A percentile compares a stretch with the other conserved stretches of the same genome.
These are phyloP conservation scores for Limulus polyphemus DNA, from an alignment of 2,888 invertebrate species.

Conservation along the genomic window DNA sequence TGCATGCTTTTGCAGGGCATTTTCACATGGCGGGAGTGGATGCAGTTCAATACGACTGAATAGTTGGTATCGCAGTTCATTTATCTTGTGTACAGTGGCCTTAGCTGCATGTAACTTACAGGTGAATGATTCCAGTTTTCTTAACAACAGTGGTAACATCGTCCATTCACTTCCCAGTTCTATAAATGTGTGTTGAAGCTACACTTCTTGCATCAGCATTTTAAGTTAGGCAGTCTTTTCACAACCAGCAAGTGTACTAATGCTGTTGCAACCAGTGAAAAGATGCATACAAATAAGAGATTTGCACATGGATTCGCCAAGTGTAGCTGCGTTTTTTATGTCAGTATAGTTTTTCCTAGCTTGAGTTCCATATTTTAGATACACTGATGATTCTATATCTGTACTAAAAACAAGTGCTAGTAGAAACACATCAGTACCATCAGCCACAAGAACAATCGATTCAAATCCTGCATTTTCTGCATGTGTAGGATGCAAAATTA, in stretches of 20 bases:
- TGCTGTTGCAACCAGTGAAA: neutral
- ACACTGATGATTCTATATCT: too few relatives aligned
- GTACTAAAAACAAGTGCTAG: too few relatives aligned
- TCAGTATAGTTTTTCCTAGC: too few relatives aligned
- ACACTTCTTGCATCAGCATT: neutral
- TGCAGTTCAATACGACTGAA: neutral
- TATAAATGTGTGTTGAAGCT: neutral
- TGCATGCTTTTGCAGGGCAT: neutral
- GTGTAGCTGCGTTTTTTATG: too few relatives aligned
- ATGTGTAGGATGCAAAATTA: neutral
- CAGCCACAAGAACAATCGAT: too few relatives aligned
- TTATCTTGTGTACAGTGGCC: neutral
- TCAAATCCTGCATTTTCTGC: too few relatives aligned
- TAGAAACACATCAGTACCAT: too few relatives aligned
- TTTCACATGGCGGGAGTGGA: neutral
- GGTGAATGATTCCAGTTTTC: neutral
- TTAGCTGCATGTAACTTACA: neutral
- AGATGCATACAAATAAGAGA: too few relatives aligned
- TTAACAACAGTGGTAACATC: neutral
- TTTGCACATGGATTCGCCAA: too few relatives aligned
- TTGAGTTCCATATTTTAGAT: too few relatives aligned
- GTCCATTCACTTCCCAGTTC: neutral
- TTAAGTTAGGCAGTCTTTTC: neutral
- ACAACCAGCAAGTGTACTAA: neutral
- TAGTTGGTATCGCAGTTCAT: neutral